Percentiles rank a stretch among this genome's conserved stretches.
These are phyloP conservation scores for Caenorhabditis sp. DNA, from an alignment of 2,888 invertebrate species.

Conservation along the genomic window DNA sequence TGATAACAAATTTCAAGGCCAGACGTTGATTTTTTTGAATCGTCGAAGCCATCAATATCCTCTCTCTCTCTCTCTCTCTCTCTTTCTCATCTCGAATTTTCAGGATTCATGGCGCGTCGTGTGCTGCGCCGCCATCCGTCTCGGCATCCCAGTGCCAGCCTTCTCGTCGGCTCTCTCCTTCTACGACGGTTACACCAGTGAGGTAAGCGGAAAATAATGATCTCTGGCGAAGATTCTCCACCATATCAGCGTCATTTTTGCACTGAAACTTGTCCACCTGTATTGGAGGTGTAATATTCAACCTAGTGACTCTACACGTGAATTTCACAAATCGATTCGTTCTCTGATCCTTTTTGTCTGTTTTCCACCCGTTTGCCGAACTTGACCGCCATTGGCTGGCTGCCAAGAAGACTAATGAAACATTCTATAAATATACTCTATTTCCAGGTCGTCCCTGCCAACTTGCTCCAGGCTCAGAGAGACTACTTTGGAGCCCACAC, in stretches of 20 bases:
- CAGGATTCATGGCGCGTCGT: conserved; percentile 90
- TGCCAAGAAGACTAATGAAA: neutral
- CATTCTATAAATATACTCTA: neutral
- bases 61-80: no score
- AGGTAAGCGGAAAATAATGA: conserved; percentile 83
- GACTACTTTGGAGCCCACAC: conserved; percentile 99
- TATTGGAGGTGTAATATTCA: conserved; percentile 22
- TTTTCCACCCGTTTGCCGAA: conserved; percentile 46
- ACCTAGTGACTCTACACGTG: conserved; percentile 34
- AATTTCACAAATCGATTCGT: conserved; percentile 41
- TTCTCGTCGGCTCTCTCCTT: conserved; percentile 95
- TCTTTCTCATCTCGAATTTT: no score
- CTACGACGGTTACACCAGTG: conserved; percentile 95
- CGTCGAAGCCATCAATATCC: no score
- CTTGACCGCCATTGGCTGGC: conserved; percentile 33
- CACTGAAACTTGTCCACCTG: conserved; percentile 12
- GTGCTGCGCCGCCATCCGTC: conserved; percentile 87
- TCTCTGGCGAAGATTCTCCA: conserved; percentile 5
- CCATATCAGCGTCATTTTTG: conserved; percentile 23
- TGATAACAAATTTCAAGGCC: no score
- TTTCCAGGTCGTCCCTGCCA: conserved; percentile 89
- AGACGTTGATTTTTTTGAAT: conserved; percentile 7
- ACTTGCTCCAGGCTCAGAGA: conserved; percentile 89
- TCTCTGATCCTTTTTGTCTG: conserved; percentile 29
- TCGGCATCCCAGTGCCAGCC: conserved; percentile 96